Evolutionary conservation across 2,113 vertebrate genomes (phyloP), one percentile per base, ranked within the genome.

Genomic region (Orycteropus afer): DNA sequence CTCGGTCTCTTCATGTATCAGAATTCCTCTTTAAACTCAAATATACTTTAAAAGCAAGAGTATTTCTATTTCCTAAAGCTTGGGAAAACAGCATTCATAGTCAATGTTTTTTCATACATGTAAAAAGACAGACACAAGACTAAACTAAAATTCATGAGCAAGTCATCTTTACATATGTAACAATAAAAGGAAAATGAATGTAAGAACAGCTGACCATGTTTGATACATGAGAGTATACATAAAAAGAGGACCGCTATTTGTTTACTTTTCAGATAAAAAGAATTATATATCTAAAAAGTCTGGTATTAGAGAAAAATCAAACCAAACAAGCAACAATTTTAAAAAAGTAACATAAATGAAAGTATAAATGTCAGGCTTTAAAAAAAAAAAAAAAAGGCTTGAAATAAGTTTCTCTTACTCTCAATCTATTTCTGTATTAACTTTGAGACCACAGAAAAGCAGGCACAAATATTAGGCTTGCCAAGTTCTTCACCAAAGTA

Each of bases 381-480:
- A n/a, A n/a, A n/a, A n/a, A n/a, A n/a, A n/a, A n/a, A n/a, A 76
- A 87, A 15, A 88, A 65, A 65, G 45, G 7, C 42, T 59, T n/a
- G 42, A 93, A 89, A 59, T 85, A 90, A 84, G 1, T 80, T 88
- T 88, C 15, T 22, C 67, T 85, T 84, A 10, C 9, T 77, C 18
- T 55, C 55, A 32, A 20, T 80, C 7, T 69, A 27, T 65, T 74
- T 85, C 40, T 93, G 23, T 93, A 74, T 84, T 69, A 88, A 74
- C 22, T 86, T 91, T 89, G 57, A 90, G 71, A 93, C 85, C 47
- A 84, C 27, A 91, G 12, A 93, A 86, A 96, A 49, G 3, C 18
- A 76, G 45, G 57, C 84, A 2, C 20, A 95, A 92, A 80, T 90
- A 14, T 3, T 91, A 3, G 15, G 37, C 79, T 86, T 95, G 32